phyloP scores from a whole-genome alignment of 1,140 invertebrate species.

The Achatina immaculata region DNA sequence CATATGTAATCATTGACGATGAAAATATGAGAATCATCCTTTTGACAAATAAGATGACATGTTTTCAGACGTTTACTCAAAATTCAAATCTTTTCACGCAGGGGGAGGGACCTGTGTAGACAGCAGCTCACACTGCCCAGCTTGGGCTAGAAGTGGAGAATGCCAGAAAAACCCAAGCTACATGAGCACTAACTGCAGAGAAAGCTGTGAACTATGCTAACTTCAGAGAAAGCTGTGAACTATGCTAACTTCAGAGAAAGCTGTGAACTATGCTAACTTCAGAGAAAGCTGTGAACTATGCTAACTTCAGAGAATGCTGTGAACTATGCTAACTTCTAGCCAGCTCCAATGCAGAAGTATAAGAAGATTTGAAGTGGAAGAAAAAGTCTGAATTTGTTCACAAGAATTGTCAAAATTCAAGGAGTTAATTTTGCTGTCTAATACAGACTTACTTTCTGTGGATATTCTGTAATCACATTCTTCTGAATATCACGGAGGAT shows the following conservation, averaged over 20 bases:
- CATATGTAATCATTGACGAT: too few relatives aligned
- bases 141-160: conserved; percentile 34
- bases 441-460: too few relatives aligned
- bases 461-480: too few relatives aligned
- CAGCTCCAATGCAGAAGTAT: neutral
- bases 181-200: conserved; percentile 35
- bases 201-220: conserved; percentile 35
- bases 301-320: neutral
- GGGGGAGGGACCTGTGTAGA: conserved; percentile 9
- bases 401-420: too few relatives aligned
- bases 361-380: neutral
- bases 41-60: too few relatives aligned
- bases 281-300: neutral
- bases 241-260: neutral
- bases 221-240: neutral
- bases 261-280: neutral
- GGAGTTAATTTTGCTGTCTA: too few relatives aligned
- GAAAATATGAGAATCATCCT: too few relatives aligned
- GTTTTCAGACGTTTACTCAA: too few relatives aligned
- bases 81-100: neutral
- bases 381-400: neutral
- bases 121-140: conserved; percentile 9
- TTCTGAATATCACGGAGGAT: too few relatives aligned
- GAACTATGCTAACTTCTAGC: neutral
- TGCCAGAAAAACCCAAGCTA: conserved; percentile 30